Percentiles rank a stretch among this genome's conserved stretches.
Conservation (phyloP, 2,888 invertebrate genomes). For the Hyles lineata region DNA sequence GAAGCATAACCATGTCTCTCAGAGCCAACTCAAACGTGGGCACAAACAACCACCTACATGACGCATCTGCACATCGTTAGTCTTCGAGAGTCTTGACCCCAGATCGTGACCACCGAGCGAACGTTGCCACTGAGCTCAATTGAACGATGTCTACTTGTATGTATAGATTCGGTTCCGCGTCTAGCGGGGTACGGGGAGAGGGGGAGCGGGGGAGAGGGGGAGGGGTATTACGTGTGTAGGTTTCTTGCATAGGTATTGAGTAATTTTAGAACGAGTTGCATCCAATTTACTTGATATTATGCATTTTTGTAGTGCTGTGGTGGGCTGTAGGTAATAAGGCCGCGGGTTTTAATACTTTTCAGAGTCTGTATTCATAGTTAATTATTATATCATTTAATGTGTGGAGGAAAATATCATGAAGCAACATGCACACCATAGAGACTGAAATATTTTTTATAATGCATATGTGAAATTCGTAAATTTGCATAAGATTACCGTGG, state of each 20-base stretch:
- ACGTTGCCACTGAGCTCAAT: conserved; percentile 79
- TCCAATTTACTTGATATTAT: no score
- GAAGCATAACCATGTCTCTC: not conserved
- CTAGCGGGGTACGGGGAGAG: conserved; percentile 12
- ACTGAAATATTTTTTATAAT: no score
- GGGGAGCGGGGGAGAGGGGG: conserved; percentile 8
- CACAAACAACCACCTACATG: not conserved
- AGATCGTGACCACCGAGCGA: conserved; percentile 75
- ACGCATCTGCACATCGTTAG: conserved; percentile 40
- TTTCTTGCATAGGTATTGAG: conserved; percentile 3
- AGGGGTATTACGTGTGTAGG: conserved; percentile 33
- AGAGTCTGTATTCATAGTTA: no score
- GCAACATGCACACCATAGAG: no score
- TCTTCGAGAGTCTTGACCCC: conserved; percentile 78
- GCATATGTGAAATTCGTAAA: no score
- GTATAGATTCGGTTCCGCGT: conserved; percentile 28
- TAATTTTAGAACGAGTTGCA: not conserved
- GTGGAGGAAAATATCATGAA: no score
- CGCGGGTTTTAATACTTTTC: no score
- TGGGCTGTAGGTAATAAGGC: no score
- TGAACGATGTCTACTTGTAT: conserved; percentile 51
- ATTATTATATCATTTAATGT: no score
- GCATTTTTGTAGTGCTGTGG: no score
- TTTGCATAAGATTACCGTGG: no score
- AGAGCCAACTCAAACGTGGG: not conserved